Conservation (phyloP, 2,797 vertebrate genomes). For the Pelobates cultripes region DNA sequence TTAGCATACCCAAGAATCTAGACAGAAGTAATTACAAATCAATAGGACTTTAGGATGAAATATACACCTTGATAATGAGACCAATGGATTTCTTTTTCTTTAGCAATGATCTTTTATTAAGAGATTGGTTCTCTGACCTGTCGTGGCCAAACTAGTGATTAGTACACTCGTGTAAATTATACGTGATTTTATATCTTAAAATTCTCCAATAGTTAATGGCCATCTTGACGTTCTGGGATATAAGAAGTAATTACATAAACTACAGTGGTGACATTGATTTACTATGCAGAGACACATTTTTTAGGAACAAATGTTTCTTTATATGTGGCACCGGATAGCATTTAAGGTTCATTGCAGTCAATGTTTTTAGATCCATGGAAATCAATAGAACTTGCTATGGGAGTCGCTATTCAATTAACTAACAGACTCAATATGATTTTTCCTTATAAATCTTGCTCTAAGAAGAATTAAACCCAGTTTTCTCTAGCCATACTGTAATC, state of each 20-base stretch:
- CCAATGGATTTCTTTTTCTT: slow-evolving; percentile 5
- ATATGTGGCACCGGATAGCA: too few relatives aligned
- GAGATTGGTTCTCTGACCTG: slow-evolving; percentile 11
- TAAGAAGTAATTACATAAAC: neutral
- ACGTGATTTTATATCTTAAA: neutral
- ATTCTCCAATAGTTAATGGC: neutral
- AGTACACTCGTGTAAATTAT: neutral
- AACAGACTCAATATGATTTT: too few relatives aligned
- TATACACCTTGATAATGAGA: slow-evolving; percentile 53
- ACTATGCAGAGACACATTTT: too few relatives aligned
- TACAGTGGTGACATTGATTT: neutral
- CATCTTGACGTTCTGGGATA: neutral
- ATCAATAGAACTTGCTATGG: too few relatives aligned
- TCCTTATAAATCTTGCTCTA: too few relatives aligned
- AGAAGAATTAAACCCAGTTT: too few relatives aligned
- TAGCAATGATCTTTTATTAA: slow-evolving; percentile 34
- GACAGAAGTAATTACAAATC: slow-evolving; percentile 54
- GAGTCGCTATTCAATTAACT: too few relatives aligned
- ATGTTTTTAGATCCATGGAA: too few relatives aligned
- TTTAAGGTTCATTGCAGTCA: too few relatives aligned
- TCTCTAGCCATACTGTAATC: too few relatives aligned
- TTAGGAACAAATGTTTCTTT: too few relatives aligned
- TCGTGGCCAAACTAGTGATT: neutral
- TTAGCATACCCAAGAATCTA: slow-evolving; percentile 51
- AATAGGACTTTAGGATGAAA: slow-evolving; percentile 56